phyloP scores from a whole-genome alignment of 2,113 vertebrate genomes.

The Oncorhynchus clarkii region DNA sequence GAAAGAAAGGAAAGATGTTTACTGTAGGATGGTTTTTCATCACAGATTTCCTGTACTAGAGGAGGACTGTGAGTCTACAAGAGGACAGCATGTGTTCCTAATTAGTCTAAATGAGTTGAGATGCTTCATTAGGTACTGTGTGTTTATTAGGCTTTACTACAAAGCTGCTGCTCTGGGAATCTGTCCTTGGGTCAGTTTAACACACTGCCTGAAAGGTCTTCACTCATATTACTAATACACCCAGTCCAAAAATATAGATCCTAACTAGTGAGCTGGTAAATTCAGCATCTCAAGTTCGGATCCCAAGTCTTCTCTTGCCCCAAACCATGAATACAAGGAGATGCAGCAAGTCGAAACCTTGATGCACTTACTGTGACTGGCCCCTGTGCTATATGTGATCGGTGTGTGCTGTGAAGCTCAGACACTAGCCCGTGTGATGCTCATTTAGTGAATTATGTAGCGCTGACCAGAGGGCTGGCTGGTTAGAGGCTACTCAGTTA shows the following conservation, averaged over 20 bases:
- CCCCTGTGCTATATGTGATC: background rate
- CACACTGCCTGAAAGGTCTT: too few species aligned
- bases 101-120: conserved; percentile 66
- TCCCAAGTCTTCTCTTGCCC: too few species aligned
- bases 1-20: background rate
- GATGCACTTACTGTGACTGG: conserved; percentile 22
- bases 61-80: background rate
- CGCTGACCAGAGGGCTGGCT: conserved; percentile 63
- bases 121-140: conserved; percentile 67
- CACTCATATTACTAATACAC: too few species aligned
- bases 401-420: conserved; percentile 25
- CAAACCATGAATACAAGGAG: conserved; percentile 24
- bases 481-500: conserved; percentile 54
- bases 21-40: background rate
- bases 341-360: conserved; percentile 57
- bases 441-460: conserved; percentile 73
- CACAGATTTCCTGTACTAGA: background rate
- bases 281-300: too few species aligned
- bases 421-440: conserved; percentile 61
- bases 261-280: too few species aligned
- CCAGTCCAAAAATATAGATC: too few species aligned
- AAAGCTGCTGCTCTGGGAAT: conserved; percentile 51
- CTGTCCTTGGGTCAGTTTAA: too few species aligned
- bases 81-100: conserved; percentile 61
- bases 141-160: conserved; percentile 62